These are phyloP conservation scores for Pogonocichla stellata DNA, from an alignment of 2,113 vertebrate genomes.

Conservation along the genomic window DNA sequence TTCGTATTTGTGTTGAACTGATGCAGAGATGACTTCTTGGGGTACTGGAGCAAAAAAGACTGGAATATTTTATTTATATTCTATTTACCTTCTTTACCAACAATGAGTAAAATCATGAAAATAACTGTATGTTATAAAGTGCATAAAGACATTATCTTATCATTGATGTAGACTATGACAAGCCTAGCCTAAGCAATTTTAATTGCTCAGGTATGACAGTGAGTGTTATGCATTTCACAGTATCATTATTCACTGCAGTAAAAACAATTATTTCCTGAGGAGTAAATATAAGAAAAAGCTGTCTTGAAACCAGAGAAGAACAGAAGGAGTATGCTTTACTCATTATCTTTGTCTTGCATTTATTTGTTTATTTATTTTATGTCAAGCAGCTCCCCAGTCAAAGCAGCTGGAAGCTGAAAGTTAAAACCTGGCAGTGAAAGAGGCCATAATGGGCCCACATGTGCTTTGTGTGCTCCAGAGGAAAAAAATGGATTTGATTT, in stretches of 20 bases:
- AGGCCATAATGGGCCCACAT: background rate
- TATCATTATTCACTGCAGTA: background rate
- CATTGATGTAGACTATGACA: background rate
- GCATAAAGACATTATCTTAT: background rate
- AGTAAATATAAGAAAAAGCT: background rate
- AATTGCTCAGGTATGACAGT: background rate
- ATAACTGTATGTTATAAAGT: background rate
- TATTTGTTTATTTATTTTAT: conserved; percentile 19
- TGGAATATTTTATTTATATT: background rate
- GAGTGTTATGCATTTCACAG: background rate
- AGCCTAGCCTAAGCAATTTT: background rate
- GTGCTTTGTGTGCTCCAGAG: background rate
- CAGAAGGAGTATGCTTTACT: background rate
- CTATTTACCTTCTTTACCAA: background rate
- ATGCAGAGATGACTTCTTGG: background rate
- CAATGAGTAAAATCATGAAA: background rate
- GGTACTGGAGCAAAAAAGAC: background rate
- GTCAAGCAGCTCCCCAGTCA: background rate
- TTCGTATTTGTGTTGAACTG: background rate
- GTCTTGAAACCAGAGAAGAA: background rate
- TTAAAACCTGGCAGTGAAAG: conserved; percentile 2
- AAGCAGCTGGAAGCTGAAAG: conserved; percentile 24
- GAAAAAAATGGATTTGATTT: background rate
- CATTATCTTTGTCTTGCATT: background rate
- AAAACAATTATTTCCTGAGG: background rate